Base-by-base conservation (phyloP, 1,140 invertebrate species). In the Drosophila pallidifrons region DNA sequence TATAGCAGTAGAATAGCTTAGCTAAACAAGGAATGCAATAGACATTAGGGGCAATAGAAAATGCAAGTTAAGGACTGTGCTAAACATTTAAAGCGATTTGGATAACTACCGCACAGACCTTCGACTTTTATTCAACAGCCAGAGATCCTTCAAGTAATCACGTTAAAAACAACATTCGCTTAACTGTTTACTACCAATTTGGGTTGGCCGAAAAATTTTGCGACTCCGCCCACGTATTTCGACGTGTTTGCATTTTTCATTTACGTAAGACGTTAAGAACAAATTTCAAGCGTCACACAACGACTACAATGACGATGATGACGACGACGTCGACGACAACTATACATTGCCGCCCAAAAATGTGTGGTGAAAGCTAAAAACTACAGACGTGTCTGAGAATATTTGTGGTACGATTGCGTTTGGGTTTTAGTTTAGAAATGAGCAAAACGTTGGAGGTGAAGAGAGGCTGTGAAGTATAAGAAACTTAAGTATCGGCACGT, bases 401-500 rank as follows among this genome's bases (percentile, higher is more conserved):
- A 65, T 66, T 51, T 38, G 6, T 41, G 28, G 38, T 32, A 43
- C 47, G 60, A 38, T 47, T 67, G 59, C 35, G 15, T 30, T 41
- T 16, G 38, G 11, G 54, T 38, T 43, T 57, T 13, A 32, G n/a
- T 47, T 72, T 32, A 35, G 46, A 28, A 55, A 35, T 30, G 59
- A 1, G 13, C 16, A 32, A 16, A 70, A 43, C 5, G 45, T 15
- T 16, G 3, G 25, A 52, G 16, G 16, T 10, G 28, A 30, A 13
- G 41, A 60, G 45, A 30, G 2, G 5, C 0, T 3, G 20, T n/a
- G 30, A 30, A 32, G 6, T 32, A 32, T 49, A 25, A 28, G 54
- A 10, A 67, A 68, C 8, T 69, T 69, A 79, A 82, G 57, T 88
- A 82, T 77, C 65, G 83, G 65, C 82, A 86, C 82, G 82, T 86